These are phyloP conservation scores for Lepidurus couesii DNA, from an alignment of 1,140 invertebrate genomes.

Conservation along the genomic window DNA sequence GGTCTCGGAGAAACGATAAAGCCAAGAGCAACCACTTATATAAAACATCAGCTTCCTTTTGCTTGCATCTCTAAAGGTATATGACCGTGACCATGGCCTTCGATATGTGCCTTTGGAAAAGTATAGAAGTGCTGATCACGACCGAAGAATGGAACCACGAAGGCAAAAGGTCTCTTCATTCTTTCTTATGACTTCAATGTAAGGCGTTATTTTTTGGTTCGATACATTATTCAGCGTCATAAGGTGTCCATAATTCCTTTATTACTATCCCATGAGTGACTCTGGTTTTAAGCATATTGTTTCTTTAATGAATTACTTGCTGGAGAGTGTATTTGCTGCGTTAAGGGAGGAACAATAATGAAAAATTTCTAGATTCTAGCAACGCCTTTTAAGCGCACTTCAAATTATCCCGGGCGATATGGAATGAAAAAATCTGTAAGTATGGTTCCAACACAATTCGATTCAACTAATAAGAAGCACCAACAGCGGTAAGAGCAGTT, in stretches of 20 bases:
- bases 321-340: neutral
- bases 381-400: neutral
- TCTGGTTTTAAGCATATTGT: neutral
- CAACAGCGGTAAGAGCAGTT: too few relatives aligned
- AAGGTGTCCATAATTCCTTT: neutral
- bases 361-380: neutral
- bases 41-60: neutral
- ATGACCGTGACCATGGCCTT: conserved; percentile 13
- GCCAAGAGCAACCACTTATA: neutral
- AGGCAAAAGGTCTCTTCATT: neutral
- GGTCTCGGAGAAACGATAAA: neutral
- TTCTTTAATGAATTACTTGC: conserved; percentile 1
- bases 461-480: too few relatives aligned
- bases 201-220: neutral
- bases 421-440: neutral
- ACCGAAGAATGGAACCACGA: conserved; percentile 10
- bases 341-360: neutral
- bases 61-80: neutral
- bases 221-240: neutral
- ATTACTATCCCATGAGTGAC: neutral
- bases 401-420: neutral
- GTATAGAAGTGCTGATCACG: neutral
- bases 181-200: neutral
- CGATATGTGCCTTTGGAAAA: neutral
- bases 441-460: neutral